These are phyloP conservation scores for Ditylenchus weischeri DNA, from an alignment of 2,888 invertebrate genomes.

Conservation along the genomic window DNA sequence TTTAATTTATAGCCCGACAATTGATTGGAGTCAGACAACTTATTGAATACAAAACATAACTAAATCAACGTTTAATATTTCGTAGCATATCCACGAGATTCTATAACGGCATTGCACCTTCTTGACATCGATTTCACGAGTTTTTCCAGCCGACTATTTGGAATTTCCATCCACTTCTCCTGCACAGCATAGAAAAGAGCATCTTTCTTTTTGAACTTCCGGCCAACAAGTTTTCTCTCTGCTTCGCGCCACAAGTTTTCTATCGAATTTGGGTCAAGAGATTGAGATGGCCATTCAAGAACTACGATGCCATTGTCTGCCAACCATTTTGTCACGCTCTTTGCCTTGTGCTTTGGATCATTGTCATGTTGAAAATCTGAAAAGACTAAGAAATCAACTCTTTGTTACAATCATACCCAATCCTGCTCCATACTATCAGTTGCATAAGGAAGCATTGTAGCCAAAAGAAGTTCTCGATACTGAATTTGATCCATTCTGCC, in stretches of 20 bases:
- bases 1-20: too few species aligned
- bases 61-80: too few species aligned
- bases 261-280: slow-evolving; percentile 28
- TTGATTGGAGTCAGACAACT: too few species aligned
- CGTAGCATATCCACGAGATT: not conserved
- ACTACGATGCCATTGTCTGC: too few species aligned
- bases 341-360: slow-evolving; percentile 25
- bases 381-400: too few species aligned
- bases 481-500: slow-evolving; percentile 1
- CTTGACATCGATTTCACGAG: not conserved
- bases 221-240: slow-evolving; percentile 10
- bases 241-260: slow-evolving; percentile 25
- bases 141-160: too few species aligned
- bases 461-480: not conserved
- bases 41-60: not conserved
- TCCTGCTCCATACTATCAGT: not conserved
- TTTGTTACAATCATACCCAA: too few species aligned
- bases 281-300: too few species aligned
- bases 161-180: not conserved
- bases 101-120: not conserved
- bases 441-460: not conserved
- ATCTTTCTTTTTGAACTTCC: slow-evolving; percentile 5
- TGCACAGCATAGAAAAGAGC: slow-evolving; percentile 9
- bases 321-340: too few species aligned
- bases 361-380: slow-evolving; percentile 26